Conservation (phyloP, 2,113 vertebrate genomes). For the Etia nguti region DNA sequence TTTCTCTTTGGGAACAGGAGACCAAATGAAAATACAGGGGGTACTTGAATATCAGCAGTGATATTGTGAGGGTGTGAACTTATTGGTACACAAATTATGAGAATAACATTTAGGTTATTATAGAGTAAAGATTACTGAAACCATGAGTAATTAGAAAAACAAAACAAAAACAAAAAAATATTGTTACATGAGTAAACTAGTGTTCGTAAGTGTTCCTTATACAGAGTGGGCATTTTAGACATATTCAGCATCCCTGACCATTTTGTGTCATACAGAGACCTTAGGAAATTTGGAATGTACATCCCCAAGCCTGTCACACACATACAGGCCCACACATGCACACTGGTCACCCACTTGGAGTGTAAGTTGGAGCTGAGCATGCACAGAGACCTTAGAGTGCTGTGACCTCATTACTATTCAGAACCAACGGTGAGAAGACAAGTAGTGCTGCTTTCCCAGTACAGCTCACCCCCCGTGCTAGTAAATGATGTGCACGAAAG, state of each 20-base stretch:
- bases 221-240: neutral
- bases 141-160: neutral
- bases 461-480: slow-evolving; percentile 29
- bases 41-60: neutral
- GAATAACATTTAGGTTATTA: neutral
- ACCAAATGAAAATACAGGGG: slow-evolving; percentile 17
- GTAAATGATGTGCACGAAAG: slow-evolving; percentile 34
- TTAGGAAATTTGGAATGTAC: slow-evolving; percentile 15
- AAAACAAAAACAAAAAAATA: neutral
- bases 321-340: neutral
- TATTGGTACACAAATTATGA: neutral
- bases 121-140: neutral
- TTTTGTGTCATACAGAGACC: neutral
- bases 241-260: neutral
- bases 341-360: slow-evolving; percentile 4
- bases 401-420: slow-evolving; percentile 69
- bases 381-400: slow-evolving; percentile 29
- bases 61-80: neutral
- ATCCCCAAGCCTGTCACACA: neutral
- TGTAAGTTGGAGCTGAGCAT: slow-evolving; percentile 21
- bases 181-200: neutral
- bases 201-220: neutral
- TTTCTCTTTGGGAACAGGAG: slow-evolving; percentile 59
- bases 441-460: slow-evolving; percentile 66
- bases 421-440: slow-evolving; percentile 68